These are phyloP conservation scores for Blomia tropicalis DNA, from an alignment of 2,888 invertebrate genomes.

Conservation along the genomic window DNA sequence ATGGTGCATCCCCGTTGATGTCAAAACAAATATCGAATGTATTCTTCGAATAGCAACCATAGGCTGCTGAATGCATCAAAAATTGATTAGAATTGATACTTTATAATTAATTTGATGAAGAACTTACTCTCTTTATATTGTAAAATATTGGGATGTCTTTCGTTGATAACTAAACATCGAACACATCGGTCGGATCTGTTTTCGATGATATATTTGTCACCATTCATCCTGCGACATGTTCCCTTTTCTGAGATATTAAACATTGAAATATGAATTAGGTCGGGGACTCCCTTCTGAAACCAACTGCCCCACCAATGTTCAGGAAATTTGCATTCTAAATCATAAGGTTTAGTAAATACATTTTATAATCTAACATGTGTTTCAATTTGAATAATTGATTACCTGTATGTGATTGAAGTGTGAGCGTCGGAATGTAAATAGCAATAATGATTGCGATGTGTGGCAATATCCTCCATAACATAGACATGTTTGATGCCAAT, in stretches of 20 bases:
- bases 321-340: conserved; percentile 28
- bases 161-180: conserved; percentile 34
- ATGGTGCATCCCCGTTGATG: conserved; percentile 36
- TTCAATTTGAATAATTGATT: background rate
- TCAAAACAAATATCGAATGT: conserved; percentile 34
- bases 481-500: too few relatives aligned
- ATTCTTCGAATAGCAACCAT: conserved; percentile 8
- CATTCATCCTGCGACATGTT: conserved; percentile 27
- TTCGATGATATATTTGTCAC: conserved; percentile 30
- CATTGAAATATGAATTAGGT: conserved; percentile 28
- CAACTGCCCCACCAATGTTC: conserved; percentile 29
- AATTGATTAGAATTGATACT: background rate
- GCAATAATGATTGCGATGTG: too few relatives aligned
- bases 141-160: conserved; percentile 35
- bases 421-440: too few relatives aligned
- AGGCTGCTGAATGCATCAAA: conserved; percentile 13
- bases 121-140: conserved; percentile 32
- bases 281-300: conserved; percentile 30
- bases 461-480: too few relatives aligned
- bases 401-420: background rate
- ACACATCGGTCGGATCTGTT: conserved; percentile 32
- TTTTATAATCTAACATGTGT: too few relatives aligned
- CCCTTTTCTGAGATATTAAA: conserved; percentile 29
- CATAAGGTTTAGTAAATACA: too few relatives aligned
- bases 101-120: background rate